Conservation (phyloP, 2,797 vertebrate genomes). For the Pangasius macronema region DNA sequence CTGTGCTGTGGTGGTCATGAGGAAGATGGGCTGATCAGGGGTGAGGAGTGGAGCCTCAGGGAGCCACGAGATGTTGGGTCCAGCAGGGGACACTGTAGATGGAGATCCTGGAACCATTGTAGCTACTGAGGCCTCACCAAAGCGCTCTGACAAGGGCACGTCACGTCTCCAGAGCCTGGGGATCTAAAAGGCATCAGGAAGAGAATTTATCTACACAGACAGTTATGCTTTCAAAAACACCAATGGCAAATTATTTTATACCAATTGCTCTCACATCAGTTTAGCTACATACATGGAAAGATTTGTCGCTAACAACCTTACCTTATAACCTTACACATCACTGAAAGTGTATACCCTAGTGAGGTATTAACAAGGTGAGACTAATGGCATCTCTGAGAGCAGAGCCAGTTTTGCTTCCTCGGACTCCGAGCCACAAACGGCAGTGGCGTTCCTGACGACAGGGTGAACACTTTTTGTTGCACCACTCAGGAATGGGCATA, state of each 20-base stretch:
- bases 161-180: constrained; percentile 63
- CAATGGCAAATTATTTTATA: background rate
- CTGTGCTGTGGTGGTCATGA: constrained; percentile 91
- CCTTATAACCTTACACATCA: background rate
- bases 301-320: background rate
- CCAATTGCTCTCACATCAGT: background rate
- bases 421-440: background rate
- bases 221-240: background rate
- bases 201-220: background rate
- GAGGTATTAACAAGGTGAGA: background rate
- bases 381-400: background rate
- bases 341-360: background rate
- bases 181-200: constrained; percentile 62
- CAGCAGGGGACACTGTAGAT: constrained; percentile 67
- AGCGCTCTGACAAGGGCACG: constrained; percentile 71
- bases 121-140: constrained; percentile 70
- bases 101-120: constrained; percentile 70
- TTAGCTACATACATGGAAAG: background rate
- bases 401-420: background rate
- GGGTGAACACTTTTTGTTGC: background rate
- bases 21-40: constrained; percentile 86
- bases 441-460: background rate
- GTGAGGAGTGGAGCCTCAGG: constrained; percentile 81
- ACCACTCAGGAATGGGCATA: background rate
- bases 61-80: constrained; percentile 84